Evolutionary conservation across 2,797 vertebrate genomes (phyloP).

Genomic region (Eulemur rubriventer): DNA sequence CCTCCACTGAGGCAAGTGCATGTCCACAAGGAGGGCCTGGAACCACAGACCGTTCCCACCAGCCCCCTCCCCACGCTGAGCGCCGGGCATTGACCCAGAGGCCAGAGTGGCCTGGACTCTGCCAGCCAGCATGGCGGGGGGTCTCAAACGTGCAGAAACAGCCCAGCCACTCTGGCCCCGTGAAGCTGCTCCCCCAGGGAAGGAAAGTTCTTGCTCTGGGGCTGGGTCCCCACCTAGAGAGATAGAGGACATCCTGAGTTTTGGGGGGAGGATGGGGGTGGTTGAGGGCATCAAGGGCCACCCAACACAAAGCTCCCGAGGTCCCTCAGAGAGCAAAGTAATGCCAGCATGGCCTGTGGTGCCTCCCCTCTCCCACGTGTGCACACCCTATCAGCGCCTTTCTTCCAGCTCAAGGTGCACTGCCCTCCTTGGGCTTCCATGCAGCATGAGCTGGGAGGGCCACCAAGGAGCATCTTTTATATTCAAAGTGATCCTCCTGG

Average conservation of each 20-base stretch:
- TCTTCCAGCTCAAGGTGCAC: background rate
- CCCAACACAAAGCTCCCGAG: rapidly evolving
- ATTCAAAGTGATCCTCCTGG: background rate
- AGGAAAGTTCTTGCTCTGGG: background rate
- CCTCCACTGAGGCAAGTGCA: background rate
- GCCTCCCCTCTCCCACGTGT: rapidly evolving
- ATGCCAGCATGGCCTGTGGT: rapidly evolving
- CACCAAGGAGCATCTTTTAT: background rate
- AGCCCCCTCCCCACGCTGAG: too few species aligned
- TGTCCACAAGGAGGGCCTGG: too few species aligned
- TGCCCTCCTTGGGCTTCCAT: background rate
- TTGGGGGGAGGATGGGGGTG: background rate
- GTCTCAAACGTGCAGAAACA: background rate
- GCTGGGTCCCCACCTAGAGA: background rate
- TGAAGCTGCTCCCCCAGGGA: background rate
- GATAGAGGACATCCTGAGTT: background rate
- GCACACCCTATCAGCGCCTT: rapidly evolving
- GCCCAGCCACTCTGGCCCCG: rapidly evolving
- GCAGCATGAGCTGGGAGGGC: background rate
- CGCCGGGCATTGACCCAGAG: background rate
- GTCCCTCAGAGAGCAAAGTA: background rate
- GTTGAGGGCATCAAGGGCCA: background rate
- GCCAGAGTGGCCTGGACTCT: background rate
- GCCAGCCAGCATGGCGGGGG: too few species aligned
- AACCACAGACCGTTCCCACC: too few species aligned